Base-by-base conservation (phyloP, 2,797 vertebrate species). In the Sebastes hubbsi region DNA sequence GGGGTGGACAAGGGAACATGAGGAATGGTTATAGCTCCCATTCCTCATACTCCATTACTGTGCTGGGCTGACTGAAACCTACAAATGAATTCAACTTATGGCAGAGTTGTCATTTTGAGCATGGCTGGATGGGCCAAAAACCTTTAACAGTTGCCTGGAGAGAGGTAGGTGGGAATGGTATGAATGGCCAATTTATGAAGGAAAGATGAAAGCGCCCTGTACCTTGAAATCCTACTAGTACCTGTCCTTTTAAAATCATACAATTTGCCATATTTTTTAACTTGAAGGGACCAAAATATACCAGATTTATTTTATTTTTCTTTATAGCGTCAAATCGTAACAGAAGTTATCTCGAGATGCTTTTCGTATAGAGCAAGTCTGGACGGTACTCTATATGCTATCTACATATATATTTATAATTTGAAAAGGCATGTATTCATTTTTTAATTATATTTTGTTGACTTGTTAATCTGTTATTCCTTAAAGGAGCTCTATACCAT, bases 1-100 rank as follows among this genome's bases (percentile, higher is more conserved):
- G 85, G 89, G 89, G 87, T 91, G 88, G 88, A 90, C 87, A 87
- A 75, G 77, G 69, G 82, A 87, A 92, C 89, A 92, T 69, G 83
- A 74, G 56, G 69, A 86, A 87, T 70, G 81, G 84, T 87, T 92
- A 88, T 86, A 84, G 88, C 81, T 29, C 74, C 72, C 62, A 86
- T 89, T 84, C 52, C 77, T 91, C 88, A 83, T 77, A 75, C 77
- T 89, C 83, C 87, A 83, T 91, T 90, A 90, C 84, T 81, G 72
- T 78, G 79, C 72, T 14, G 58, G 76, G 77, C 77, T 77, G 78
- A 79, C 71, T 81, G 85, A 87, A 92, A 87, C 65, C 87, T 67
- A 81, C 56, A 87, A 87, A 94, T 91, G 72, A 91, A 86, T 90
- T 91, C 70, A 89, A 89, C 73, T 89, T 68, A 83, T 87, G 80